A percentile compares a stretch with the other conserved stretches of the same genome.
Conservation (phyloP, 1,140 invertebrate genomes). For the Zaprionus kolodkinae region DNA sequence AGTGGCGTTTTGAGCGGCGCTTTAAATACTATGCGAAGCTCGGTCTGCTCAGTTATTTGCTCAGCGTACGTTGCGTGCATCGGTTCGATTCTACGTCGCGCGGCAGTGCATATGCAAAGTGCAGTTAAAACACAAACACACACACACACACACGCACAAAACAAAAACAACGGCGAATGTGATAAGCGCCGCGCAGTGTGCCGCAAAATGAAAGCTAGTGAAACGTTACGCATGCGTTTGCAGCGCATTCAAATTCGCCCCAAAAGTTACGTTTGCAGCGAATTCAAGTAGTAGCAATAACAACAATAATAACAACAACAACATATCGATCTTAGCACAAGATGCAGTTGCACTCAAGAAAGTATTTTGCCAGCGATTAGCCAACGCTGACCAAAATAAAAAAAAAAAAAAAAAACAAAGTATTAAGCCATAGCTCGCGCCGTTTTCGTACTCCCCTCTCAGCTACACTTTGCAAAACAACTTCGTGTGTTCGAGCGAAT, state of each 20-base stretch:
- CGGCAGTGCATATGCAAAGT: not conserved
- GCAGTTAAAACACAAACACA: conserved; percentile 1
- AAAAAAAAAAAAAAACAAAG: conserved; percentile 46
- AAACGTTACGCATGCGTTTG: conserved; percentile 70
- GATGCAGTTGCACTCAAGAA: conserved; percentile 54
- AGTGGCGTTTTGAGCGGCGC: conserved; percentile 29
- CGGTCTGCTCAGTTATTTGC: conserved; percentile 58
- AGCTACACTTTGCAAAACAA: not conserved
- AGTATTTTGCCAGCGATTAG: conserved; percentile 63
- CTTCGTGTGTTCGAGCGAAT: conserved; percentile 49
- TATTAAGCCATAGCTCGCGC: conserved; percentile 43
- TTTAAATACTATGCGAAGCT: conserved; percentile 59
- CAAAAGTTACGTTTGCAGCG: conserved; percentile 36
- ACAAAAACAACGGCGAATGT: conserved; percentile 18
- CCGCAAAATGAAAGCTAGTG: conserved; percentile 73
- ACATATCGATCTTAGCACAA: conserved; percentile 3
- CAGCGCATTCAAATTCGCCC: conserved; percentile 52
- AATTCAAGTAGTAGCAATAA: conserved; percentile 14
- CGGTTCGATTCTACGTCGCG: conserved; percentile 39
- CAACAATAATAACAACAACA: conserved; percentile 5
- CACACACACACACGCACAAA: conserved; percentile 10
- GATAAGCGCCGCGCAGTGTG: conserved; percentile 38
- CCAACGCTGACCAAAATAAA: conserved; percentile 70
- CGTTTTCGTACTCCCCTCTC: too few species aligned
- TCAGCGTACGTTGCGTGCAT: conserved; percentile 51